Conservation (phyloP, 2,797 vertebrate genomes). For the Rhincodon typus region DNA sequence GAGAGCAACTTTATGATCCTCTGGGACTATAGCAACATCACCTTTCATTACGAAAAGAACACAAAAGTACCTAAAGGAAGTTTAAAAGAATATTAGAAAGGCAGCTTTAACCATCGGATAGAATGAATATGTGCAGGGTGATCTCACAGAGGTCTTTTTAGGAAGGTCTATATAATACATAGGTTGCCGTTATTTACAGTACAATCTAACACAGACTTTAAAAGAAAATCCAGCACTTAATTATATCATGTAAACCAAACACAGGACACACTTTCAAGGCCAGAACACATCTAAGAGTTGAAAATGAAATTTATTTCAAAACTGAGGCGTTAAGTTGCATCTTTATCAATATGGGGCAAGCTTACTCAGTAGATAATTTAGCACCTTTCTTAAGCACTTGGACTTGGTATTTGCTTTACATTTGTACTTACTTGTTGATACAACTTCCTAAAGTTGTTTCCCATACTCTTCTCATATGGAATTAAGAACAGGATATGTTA, state of each 20-base stretch:
- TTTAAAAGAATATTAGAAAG: neutral
- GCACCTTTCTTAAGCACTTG: neutral
- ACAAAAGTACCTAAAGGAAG: neutral
- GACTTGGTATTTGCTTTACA: neutral
- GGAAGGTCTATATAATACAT: neutral
- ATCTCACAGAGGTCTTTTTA: neutral
- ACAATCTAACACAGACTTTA: neutral
- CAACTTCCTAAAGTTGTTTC: neutral
- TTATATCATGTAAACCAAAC: neutral
- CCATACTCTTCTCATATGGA: neutral
- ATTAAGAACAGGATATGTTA: neutral
- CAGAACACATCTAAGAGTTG: neutral
- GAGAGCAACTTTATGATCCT: no score
- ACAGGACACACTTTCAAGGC: neutral
- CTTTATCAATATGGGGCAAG: neutral
- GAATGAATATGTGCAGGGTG: no score
- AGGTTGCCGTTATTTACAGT: neutral
- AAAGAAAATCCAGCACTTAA: neutral
- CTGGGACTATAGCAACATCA: no score
- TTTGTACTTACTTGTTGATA: neutral
- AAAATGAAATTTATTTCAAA: neutral
- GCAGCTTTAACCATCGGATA: neutral
- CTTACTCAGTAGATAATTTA: neutral
- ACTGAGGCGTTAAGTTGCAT: neutral
- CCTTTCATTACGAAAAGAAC: neutral